Evolutionary conservation across 2,113 vertebrate species (phyloP), one percentile per base, ranked within the genome.

Genomic region (Henicopernis longicauda): DNA sequence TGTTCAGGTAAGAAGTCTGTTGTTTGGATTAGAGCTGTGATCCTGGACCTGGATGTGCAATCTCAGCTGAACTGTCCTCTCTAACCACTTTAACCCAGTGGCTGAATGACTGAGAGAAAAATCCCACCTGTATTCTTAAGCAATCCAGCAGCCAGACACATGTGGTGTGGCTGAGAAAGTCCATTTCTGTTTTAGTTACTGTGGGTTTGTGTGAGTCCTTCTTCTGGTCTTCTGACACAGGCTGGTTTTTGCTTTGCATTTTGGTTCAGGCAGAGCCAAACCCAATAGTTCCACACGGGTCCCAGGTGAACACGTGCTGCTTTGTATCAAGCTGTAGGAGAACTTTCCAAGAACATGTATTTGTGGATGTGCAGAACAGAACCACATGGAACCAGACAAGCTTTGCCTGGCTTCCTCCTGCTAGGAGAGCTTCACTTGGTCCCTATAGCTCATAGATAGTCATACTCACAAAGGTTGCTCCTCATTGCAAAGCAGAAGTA

Each of bases 281-380:
- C 3, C 70, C 59, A 2, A 25, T 18, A 16, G 45, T 18, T 54
- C 55, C 47, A 25, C 7, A 11, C 29, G 1, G 3, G 22, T 34
- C 16, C 18, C 23, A 21, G 62, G 15, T 31, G 42, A 66, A 44
- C 54, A 19, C 0, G 5, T 38, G 79, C 26, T 55, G 59, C 69
- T 73, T 9, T 36, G 18, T 55, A 13, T 27, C 1, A 16, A 74
- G 26, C 52, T 58, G 65, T 47, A 42, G 34, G n/a, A 27, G 16
- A 47, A 3, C 36, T 12, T 18, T 3, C 21, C n/a, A 18, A 13
- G 54, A 3, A 3, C 0, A 1, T 8, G 42, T 50, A 5, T 47
- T 17, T 87, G 32, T 16, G 89, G 67, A 4, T 21, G 26, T 59
- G 79, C n/a, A 73, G 82, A 25, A 20, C 21, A 77, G 82, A 25